Conservation (phyloP, 2,113 vertebrate species). For the Patagioenas fasciata region DNA sequence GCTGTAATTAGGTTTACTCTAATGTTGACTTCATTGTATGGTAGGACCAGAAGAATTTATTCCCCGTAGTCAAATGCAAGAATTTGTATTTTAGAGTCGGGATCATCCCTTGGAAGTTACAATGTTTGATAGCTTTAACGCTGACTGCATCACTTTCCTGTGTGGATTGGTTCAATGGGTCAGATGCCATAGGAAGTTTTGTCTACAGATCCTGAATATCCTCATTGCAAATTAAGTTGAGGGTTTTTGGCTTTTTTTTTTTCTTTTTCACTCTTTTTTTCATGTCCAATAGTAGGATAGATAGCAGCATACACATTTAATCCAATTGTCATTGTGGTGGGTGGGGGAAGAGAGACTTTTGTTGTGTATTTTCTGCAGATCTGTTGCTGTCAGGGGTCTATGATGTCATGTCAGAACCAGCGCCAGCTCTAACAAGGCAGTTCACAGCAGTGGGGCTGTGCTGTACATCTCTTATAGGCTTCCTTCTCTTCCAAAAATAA, state of each 20-base stretch:
- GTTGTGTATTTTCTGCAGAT: not conserved
- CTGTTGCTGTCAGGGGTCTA: not conserved
- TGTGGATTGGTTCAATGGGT: accelerated
- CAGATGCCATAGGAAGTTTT: not conserved
- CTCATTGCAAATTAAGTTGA: not conserved
- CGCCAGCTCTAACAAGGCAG: not conserved
- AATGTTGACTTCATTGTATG: not conserved
- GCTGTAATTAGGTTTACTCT: not conserved
- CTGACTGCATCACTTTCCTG: not conserved
- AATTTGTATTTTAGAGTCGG: not conserved
- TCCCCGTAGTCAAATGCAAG: not conserved
- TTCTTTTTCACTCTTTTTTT: not conserved
- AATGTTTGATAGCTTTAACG: not conserved
- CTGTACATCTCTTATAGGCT: not conserved
- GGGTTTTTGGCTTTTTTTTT: accelerated
- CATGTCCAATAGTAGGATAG: not conserved
- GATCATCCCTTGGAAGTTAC: not conserved
- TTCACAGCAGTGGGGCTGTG: not conserved
- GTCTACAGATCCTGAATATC: not conserved
- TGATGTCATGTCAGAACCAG: not conserved
- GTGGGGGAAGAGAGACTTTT: not conserved
- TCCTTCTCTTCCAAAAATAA: not conserved
- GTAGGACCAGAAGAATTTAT: not conserved
- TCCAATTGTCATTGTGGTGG: not conserved
- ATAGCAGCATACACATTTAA: not conserved